Percentiles rank a stretch among this genome's conserved stretches.
Conservation (phyloP, 1,140 invertebrate genomes). For the Papilio helenus region DNA sequence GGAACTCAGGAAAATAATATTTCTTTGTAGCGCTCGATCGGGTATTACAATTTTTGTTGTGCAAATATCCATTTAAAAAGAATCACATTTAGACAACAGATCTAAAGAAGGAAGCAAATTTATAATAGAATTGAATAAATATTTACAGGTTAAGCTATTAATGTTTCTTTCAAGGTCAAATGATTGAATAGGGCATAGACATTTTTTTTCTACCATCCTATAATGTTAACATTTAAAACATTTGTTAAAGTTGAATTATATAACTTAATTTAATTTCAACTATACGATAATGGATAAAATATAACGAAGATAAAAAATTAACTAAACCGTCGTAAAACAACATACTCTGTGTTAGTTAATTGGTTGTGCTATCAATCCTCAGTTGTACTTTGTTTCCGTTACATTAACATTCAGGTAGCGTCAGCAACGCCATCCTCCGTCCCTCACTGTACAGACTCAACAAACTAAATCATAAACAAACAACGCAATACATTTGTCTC, state of each 20-base stretch:
- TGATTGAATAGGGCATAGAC: no score
- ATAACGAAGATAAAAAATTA: no score
- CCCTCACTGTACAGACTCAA: constrained; percentile 59
- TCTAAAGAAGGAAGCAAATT: neutral
- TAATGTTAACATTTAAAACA: no score
- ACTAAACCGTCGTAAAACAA: neutral
- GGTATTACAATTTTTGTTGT: neutral
- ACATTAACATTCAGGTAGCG: constrained; percentile 47
- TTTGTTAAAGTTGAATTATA: no score
- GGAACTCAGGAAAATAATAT: neutral
- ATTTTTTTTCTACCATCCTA: no score
- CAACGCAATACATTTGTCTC: constrained; percentile 24
- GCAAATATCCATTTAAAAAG: neutral
- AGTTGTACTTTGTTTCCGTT: constrained; percentile 34
- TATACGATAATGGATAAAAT: no score
- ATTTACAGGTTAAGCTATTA: no score
- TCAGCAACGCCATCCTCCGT: constrained; percentile 36
- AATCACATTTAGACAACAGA: no score
- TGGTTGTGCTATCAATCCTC: neutral
- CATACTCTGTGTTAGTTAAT: constrained; percentile 11
- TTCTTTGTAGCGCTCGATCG: neutral
- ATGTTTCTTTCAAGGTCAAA: no score
- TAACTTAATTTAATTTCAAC: no score
- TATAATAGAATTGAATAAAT: no score
- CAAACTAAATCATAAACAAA: constrained; percentile 63